Conservation (phyloP, 1,140 invertebrate genomes). For the Druon quercuslanigerum region DNA sequence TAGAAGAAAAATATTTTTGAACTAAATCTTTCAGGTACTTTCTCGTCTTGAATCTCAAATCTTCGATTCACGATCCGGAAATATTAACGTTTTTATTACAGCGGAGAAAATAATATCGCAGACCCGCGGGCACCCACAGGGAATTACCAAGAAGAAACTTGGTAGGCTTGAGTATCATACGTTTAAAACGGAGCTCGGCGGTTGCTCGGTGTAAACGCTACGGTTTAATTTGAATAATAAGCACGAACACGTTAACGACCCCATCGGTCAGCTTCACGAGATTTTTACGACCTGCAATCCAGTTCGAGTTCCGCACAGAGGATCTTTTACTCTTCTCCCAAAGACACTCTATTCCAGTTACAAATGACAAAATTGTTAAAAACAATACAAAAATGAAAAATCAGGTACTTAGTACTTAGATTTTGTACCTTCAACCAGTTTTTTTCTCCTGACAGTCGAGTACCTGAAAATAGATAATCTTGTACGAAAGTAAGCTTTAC, state of each 20-base stretch:
- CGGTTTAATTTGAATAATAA: slow-evolving; percentile 65
- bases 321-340: slow-evolving; percentile 28
- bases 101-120: background rate
- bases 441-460: too few relatives aligned
- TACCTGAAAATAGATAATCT: too few relatives aligned
- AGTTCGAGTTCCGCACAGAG: slow-evolving; percentile 17
- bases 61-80: background rate
- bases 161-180: slow-evolving; percentile 43
- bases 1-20: background rate
- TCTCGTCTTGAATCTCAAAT: background rate
- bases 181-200: slow-evolving; percentile 44
- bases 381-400: too few relatives aligned
- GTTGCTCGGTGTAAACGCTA: slow-evolving; percentile 45
- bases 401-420: too few relatives aligned
- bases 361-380: too few relatives aligned
- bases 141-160: slow-evolving; percentile 39
- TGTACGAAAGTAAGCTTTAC: too few relatives aligned
- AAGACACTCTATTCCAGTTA: background rate
- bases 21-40: background rate
- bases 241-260: slow-evolving; percentile 57
- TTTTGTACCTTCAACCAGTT: too few relatives aligned
- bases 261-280: slow-evolving; percentile 50
- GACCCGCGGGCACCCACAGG: background rate
- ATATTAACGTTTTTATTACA: background rate
- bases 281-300: slow-evolving; percentile 54